Evolutionary conservation across 2,797 vertebrate genomes (phyloP).

Genomic region (Manis pentadactyla): DNA sequence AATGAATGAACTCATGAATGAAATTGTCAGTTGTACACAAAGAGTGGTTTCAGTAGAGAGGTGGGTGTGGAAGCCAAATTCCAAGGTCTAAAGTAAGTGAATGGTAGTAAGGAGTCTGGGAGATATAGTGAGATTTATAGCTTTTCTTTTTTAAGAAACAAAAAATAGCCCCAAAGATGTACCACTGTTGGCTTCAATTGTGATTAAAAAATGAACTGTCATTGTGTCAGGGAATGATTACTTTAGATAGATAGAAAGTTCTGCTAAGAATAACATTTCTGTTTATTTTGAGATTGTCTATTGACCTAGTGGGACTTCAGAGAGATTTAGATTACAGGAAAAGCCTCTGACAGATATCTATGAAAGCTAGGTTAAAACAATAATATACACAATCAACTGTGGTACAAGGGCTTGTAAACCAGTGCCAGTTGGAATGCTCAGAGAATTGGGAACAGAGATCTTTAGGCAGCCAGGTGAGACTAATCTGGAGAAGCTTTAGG

Average conservation of each 20-base stretch:
- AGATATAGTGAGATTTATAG: background rate
- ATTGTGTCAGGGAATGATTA: slow-evolving; percentile 14
- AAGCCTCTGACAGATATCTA: slow-evolving; percentile 42
- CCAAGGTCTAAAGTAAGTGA: background rate
- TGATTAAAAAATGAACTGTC: background rate
- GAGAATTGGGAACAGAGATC: slow-evolving; percentile 8
- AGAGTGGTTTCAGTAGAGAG: slow-evolving; percentile 11
- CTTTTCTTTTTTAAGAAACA: slow-evolving; percentile 40
- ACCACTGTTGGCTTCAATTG: slow-evolving; percentile 37
- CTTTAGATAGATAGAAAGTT: slow-evolving; percentile 52
- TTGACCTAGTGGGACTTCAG: slow-evolving; percentile 61
- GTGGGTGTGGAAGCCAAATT: slow-evolving; percentile 31
- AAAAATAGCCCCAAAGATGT: background rate
- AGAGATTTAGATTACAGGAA: slow-evolving; percentile 62
- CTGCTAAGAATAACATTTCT: slow-evolving; percentile 55
- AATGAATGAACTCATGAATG: background rate
- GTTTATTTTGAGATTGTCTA: slow-evolving; percentile 68
- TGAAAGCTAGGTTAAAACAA: slow-evolving; percentile 69
- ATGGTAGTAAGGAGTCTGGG: background rate
- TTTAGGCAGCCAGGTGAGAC: slow-evolving; percentile 68
- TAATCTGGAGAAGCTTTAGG: slow-evolving; percentile 74
- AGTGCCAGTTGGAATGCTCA: slow-evolving; percentile 5
- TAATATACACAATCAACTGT: slow-evolving; percentile 42
- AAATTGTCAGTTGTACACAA: slow-evolving; percentile 23
- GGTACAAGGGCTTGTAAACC: slow-evolving; percentile 36